These are phyloP conservation scores for Andrena haemorrhoa DNA, from an alignment of 2,888 invertebrate species.

Conservation along the genomic window DNA sequence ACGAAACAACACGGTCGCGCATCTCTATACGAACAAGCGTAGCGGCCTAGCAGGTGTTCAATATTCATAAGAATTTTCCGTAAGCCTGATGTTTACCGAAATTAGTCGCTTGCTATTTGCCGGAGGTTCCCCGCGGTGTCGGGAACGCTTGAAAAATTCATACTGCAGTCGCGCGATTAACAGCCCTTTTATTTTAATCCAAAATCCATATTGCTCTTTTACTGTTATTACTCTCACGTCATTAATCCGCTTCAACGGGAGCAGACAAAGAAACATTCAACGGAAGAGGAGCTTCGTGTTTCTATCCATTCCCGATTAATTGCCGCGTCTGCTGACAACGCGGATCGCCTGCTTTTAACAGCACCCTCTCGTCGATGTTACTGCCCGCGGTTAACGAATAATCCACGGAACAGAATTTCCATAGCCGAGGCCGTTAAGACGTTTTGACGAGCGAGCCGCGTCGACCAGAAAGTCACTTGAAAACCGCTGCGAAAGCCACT, in stretches of 20 bases:
- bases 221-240: no score
- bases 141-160: not conserved
- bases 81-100: constrained; percentile 16
- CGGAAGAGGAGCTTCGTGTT: no score
- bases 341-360: constrained; percentile 17
- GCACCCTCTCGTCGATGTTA: constrained; percentile 20
- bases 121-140: not conserved
- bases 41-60: constrained; percentile 23
- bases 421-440: not conserved
- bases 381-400: not conserved
- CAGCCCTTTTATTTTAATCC: not conserved
- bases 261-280: no score
- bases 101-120: constrained; percentile 7
- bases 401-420: not conserved
- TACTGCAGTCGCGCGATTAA: not conserved
- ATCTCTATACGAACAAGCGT: constrained; percentile 13
- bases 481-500: not conserved
- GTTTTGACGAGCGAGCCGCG: not conserved
- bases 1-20: not conserved
- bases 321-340: constrained; percentile 8
- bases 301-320: constrained; percentile 17
- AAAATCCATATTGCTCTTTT: no score
- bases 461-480: not conserved
- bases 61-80: constrained; percentile 29
- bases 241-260: no score